Evolutionary conservation across 1,140 invertebrate genomes (phyloP), one percentile per base, ranked within the genome.

Genomic region (Hyles vespertilio): DNA sequence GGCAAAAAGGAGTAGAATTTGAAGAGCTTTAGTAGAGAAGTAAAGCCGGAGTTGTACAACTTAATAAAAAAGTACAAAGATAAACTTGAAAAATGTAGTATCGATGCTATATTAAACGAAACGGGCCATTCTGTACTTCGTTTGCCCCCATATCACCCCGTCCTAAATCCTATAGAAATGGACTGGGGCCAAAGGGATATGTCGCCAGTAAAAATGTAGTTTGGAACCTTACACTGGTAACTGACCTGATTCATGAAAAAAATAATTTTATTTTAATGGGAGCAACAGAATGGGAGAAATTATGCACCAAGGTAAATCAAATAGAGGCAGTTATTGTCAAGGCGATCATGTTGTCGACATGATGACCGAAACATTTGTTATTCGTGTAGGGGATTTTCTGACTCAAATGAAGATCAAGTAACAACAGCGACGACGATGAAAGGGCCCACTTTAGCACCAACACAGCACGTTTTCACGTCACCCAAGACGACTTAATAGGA

Each of bases 181-280:
- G 55, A 32, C n/a, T 48, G 55, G 45, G 4, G 46, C 9, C 32
- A 34, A 56, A 56, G 32, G 55, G 47, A 44, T 44, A 58, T 44
- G 56, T 58, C 8, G 49, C 48, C 46, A 46, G 33, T 11, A 60
- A 60, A 48, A 60, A 60, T 22, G 46, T 60, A 9, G 32, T 3
- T 10, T 60, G 58, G 58, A 55, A 60, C n/a, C n/a, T 49, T 40
- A 54, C 32, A 7, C 6, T 33, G 9, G 12, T 50, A 49, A 60
- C 36, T 8, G 46, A 54, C 3, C 36, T 60, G 12, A 12, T 60
- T 40, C 36, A 55, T 7, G 58, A 60, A 54, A 60, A 60, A 45
- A 11, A 40, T 22, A 22, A 22, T 22, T 22, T 59, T 10, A 40
- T 49, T 32, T 32, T 54, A 54, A 54, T 60, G 52, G 50, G 33